These are phyloP conservation scores for Rutpela maculata DNA, from an alignment of 2,888 invertebrate genomes.

Conservation along the genomic window DNA sequence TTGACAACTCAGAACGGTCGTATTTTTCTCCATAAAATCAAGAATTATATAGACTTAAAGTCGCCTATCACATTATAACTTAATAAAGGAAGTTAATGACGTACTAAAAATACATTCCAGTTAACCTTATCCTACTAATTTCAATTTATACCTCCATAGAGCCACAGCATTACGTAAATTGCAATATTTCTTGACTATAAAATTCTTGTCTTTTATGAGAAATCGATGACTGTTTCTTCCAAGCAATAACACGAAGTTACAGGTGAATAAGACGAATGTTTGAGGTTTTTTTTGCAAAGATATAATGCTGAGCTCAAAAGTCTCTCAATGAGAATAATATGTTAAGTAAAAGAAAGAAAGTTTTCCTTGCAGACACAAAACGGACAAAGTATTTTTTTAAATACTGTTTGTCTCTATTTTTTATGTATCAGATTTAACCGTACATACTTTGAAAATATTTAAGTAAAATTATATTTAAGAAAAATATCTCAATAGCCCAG, in stretches of 20 bases:
- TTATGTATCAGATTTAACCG: no score
- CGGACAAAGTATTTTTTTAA: no score
- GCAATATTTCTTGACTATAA: slow-evolving; percentile 19
- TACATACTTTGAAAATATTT: no score
- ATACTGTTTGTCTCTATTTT: no score
- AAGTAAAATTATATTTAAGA: no score
- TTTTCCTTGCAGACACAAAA: no score
- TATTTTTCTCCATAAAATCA: slow-evolving; percentile 2
- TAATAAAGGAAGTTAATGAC: neutral
- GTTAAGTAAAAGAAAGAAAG: no score
- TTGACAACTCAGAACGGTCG: neutral
- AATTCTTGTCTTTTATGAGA: neutral
- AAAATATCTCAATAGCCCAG: no score
- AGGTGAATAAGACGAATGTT: neutral
- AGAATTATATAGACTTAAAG: slow-evolving; percentile 7
- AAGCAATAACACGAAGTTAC: neutral
- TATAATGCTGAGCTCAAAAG: neutral
- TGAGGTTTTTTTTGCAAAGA: neutral
- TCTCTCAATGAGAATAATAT: no score
- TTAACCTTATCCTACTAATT: slow-evolving; percentile 8
- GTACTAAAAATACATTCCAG: neutral
- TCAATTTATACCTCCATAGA: neutral
- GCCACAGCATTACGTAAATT: neutral
- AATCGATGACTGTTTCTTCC: slow-evolving; percentile 8
- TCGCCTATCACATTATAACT: slow-evolving; percentile 1